phyloP scores from a whole-genome alignment of 2,113 vertebrate genomes.

The Phoenicopterus ruber region DNA sequence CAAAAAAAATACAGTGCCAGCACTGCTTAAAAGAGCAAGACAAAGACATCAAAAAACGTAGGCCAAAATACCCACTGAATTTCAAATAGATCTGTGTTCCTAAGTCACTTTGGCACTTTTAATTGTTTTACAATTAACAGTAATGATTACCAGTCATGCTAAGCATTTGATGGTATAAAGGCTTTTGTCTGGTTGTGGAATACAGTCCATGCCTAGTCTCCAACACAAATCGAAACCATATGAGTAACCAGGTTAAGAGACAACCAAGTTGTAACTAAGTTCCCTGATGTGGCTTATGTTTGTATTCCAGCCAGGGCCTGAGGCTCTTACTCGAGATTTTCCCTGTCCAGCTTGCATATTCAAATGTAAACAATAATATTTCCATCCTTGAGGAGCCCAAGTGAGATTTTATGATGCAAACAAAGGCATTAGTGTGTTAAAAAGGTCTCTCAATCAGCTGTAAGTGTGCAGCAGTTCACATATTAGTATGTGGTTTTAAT shows the following conservation, averaged over 20 bases:
- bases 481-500: not conserved
- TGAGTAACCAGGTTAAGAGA: constrained; percentile 6
- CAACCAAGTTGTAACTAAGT: not conserved
- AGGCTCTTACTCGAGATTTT: not conserved
- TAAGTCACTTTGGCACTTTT: not conserved
- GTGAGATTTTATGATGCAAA: not conserved
- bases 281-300: not conserved
- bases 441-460: not conserved
- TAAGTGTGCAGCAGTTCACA: not conserved
- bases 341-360: not conserved
- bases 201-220: not conserved
- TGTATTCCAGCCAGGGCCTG: not conserved
- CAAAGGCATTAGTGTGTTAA: not conserved
- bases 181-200: not conserved
- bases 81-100: not conserved
- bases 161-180: not conserved
- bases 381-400: not conserved
- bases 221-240: not conserved
- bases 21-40: not conserved
- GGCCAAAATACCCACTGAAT: not conserved
- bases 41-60: not conserved
- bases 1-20: not conserved
- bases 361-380: not conserved
- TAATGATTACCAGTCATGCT: not conserved
- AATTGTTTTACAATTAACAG: not conserved